phyloP scores from a whole-genome alignment of 92 coral and sea anemone species.

The Epizoanthus scotinus region DNA sequence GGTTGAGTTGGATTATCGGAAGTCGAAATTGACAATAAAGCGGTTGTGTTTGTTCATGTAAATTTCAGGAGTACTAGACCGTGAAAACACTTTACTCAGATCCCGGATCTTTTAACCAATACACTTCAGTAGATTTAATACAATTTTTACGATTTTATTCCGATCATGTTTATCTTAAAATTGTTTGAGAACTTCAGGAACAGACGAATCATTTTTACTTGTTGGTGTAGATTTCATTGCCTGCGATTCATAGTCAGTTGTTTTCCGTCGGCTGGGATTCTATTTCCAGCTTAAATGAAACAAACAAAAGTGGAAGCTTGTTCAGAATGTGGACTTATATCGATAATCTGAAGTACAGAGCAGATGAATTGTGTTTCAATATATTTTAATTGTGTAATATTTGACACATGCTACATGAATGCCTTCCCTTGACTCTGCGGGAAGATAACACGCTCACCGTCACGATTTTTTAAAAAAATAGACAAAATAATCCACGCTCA shows the following conservation, averaged over 20 bases:
- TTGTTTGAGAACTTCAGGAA: too few relatives aligned
- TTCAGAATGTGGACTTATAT: not conserved
- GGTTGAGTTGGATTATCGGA: constrained; percentile 16
- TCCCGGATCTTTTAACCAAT: not conserved
- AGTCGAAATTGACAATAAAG: not conserved
- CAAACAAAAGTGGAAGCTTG: not conserved
- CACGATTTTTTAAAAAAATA: too few relatives aligned
- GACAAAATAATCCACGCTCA: too few relatives aligned
- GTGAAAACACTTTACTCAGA: not conserved
- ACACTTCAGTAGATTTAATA: not conserved
- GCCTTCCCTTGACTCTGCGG: too few relatives aligned
- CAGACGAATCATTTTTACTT: not conserved
- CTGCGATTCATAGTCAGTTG: not conserved
- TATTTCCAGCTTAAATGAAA: constrained; percentile 2
- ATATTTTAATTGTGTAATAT: not conserved
- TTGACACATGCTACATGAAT: too few relatives aligned
- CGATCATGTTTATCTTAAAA: not conserved
- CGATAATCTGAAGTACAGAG: not conserved
- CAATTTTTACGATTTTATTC: not conserved
- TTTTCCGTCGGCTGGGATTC: not conserved
- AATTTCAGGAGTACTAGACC: not conserved
- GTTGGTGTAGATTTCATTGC: not conserved
- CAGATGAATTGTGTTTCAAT: not conserved
- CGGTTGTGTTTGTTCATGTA: not conserved
- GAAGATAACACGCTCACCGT: too few relatives aligned